Conservation (phyloP, 2,888 invertebrate species). For the Drosophila paucipuncta region DNA sequence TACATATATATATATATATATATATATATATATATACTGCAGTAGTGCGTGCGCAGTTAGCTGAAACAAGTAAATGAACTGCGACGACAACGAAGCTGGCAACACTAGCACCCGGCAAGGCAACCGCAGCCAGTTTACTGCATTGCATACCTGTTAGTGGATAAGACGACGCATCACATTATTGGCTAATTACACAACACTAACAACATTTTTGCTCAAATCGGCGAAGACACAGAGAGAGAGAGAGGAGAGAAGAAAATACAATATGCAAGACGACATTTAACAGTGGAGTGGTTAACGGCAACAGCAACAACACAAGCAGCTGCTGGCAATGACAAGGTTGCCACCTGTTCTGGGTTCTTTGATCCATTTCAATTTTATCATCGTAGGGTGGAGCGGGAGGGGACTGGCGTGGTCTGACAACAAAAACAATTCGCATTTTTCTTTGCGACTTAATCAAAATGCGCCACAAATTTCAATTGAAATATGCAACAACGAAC, state of each 20-base stretch:
- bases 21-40: neutral
- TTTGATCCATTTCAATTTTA: constrained; percentile 43
- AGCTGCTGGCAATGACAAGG: constrained; percentile 57
- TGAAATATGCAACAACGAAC: constrained; percentile 61
- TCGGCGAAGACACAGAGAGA: constrained; percentile 6
- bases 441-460: constrained; percentile 65
- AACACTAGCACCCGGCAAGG: constrained; percentile 2
- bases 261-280: constrained; percentile 34
- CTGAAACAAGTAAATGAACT: constrained; percentile 42
- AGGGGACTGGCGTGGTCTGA: neutral
- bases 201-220: constrained; percentile 9
- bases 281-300: constrained; percentile 42
- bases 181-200: constrained; percentile 53
- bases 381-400: constrained; percentile 41
- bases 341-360: constrained; percentile 65
- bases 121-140: neutral
- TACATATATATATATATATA: neutral
- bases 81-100: constrained; percentile 30
- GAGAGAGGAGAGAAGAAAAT: constrained; percentile 7
- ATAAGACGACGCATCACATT: constrained; percentile 18
- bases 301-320: constrained; percentile 12
- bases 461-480: constrained; percentile 77
- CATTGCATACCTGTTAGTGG: constrained; percentile 5
- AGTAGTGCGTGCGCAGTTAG: constrained; percentile 36
- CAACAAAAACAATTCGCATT: constrained; percentile 52